phyloP scores from a whole-genome alignment of 2,888 invertebrate species.

The Ecliptopera silaceata region DNA sequence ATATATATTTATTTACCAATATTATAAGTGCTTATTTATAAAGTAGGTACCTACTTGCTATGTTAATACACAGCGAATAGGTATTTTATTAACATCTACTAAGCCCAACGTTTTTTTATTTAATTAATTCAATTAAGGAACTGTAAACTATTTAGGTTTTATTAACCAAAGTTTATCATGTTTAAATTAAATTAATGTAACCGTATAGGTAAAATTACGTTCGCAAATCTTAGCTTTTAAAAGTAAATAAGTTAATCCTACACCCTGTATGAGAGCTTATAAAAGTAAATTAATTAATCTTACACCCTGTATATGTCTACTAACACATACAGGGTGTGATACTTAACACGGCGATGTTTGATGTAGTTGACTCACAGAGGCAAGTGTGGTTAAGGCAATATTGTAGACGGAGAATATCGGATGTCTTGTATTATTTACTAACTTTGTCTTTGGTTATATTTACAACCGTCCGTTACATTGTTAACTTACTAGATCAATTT shows the following conservation, averaged over 20 bases:
- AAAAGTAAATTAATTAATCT: neutral
- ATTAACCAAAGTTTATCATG: too few species aligned
- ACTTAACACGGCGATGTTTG: constrained; percentile 5
- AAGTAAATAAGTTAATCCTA: neutral
- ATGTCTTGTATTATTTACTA: neutral
- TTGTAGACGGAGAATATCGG: neutral
- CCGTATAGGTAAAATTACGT: too few species aligned
- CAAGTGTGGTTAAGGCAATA: constrained; percentile 23
- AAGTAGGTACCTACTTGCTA: too few species aligned
- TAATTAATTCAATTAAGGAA: too few species aligned
- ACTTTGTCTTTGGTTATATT: neutral
- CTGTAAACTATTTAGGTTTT: too few species aligned
- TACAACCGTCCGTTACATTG: neutral
- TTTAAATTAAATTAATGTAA: too few species aligned
- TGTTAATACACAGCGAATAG: too few species aligned
- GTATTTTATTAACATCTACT: too few species aligned
- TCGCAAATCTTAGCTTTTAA: too few species aligned
- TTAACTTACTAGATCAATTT: neutral
- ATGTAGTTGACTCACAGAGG: constrained; percentile 15
- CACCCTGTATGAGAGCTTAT: neutral
- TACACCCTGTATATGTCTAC: neutral
- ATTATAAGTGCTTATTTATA: too few species aligned
- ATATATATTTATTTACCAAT: too few species aligned
- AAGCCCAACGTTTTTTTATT: too few species aligned
- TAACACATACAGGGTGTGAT: neutral